These are phyloP conservation scores for Papilio gigon DNA, from an alignment of 2,888 invertebrate genomes.

Conservation along the genomic window DNA sequence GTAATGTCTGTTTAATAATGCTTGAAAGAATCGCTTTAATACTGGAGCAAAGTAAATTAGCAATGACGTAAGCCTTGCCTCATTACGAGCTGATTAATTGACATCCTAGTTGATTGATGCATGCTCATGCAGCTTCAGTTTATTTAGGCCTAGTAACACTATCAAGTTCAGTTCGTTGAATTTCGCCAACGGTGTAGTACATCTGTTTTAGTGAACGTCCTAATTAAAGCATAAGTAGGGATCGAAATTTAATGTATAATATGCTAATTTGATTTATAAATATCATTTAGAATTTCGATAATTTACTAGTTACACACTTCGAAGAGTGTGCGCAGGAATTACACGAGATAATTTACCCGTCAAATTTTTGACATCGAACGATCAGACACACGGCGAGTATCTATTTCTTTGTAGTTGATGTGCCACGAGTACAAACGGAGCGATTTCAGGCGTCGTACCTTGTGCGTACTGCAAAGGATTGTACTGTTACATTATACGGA, in stretches of 20 bases:
- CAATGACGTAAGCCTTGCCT: conserved; percentile 24
- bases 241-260: background rate
- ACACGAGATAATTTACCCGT: no score
- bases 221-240: background rate
- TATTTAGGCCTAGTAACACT: conserved; percentile 27
- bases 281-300: no score
- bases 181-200: background rate
- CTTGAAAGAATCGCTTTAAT: background rate
- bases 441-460: no score
- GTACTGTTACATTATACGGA: no score
- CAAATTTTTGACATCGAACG: no score
- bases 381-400: no score
- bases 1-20: background rate
- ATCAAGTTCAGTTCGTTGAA: conserved; percentile 19
- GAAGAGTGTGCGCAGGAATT: no score
- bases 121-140: conserved; percentile 18
- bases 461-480: no score
- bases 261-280: background rate
- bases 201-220: background rate
- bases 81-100: conserved; percentile 35
- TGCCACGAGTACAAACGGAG: no score
- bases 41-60: background rate
- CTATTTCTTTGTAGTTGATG: no score
- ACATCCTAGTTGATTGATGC: conserved; percentile 35
- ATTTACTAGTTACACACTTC: no score